Conservation (phyloP, 2,888 invertebrate genomes). For the Stegana nigrithorax region DNA sequence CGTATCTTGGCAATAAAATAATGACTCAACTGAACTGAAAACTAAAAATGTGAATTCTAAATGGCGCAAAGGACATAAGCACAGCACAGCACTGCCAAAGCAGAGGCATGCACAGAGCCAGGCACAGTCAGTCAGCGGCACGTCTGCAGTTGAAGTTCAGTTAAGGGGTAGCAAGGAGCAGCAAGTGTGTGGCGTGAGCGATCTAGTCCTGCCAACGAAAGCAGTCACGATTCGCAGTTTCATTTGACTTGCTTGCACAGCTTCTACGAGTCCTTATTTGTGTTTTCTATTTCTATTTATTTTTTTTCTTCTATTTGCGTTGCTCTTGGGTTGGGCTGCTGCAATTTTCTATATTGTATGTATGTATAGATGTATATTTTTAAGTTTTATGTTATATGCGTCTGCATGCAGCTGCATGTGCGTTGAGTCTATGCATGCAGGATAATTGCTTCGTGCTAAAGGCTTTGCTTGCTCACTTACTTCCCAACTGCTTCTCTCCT, state of each 20-base stretch:
- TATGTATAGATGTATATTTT: no score
- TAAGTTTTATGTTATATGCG: slow-evolving; percentile 41
- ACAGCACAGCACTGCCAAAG: slow-evolving; percentile 15
- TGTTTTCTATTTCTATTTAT: slow-evolving; percentile 20
- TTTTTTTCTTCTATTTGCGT: slow-evolving; percentile 43
- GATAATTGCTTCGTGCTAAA: slow-evolving; percentile 49
- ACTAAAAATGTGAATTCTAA: slow-evolving; percentile 61
- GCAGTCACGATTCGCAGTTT: neutral
- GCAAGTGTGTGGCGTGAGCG: neutral
- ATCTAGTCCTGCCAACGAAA: neutral
- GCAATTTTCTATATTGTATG: slow-evolving; percentile 60
- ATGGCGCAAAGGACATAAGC: slow-evolving; percentile 45
- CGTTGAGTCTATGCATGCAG: neutral
- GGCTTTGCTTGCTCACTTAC: no score
- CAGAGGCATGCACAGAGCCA: neutral
- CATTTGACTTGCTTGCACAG: neutral
- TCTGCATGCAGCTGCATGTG: neutral
- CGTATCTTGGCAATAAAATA: slow-evolving; percentile 61
- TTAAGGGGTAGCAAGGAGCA: neutral
- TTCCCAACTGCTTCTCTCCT: slow-evolving; percentile 38
- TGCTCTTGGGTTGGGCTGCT: no score
- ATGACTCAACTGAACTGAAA: slow-evolving; percentile 63
- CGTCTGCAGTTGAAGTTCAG: slow-evolving; percentile 6
- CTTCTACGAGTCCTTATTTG: neutral
- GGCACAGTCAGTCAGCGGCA: neutral